These are phyloP conservation scores for Pseudonaja textilis DNA, from an alignment of 2,113 vertebrate species.

Conservation along the genomic window DNA sequence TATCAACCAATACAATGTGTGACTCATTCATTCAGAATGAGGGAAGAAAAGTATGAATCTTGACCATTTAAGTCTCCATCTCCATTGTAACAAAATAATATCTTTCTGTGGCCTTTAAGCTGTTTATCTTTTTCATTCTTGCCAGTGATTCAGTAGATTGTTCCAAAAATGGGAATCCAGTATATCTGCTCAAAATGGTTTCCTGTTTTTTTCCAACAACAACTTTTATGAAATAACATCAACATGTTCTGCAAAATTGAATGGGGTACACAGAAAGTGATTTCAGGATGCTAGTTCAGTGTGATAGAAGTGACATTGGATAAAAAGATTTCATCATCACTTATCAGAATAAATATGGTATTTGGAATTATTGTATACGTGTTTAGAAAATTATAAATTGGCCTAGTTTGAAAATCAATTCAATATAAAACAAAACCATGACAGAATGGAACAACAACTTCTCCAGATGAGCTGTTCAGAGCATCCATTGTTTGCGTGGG, in stretches of 20 bases:
- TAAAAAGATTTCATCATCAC: not conserved
- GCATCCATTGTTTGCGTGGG: too few species aligned
- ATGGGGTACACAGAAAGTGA: not conserved
- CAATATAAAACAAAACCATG: not conserved
- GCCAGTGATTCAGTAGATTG: not conserved
- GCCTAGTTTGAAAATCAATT: not conserved
- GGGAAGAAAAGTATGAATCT: not conserved
- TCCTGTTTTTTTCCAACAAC: not conserved
- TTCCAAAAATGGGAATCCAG: not conserved
- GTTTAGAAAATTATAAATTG: not conserved
- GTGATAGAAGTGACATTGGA: not conserved
- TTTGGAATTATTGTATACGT: not conserved
- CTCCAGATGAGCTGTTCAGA: too few species aligned
- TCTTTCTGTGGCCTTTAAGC: not conserved
- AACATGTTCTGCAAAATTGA: not conserved
- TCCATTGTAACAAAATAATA: not conserved
- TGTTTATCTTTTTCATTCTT: not conserved
- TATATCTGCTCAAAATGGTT: not conserved
- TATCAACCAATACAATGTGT: not conserved
- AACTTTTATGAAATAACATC: not conserved
- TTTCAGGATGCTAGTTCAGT: not conserved
- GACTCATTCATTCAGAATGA: not conserved
- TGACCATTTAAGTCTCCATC: not conserved
- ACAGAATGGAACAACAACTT: not conserved
- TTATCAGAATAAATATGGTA: not conserved